These are phyloP conservation scores for Hypomecis punctinalis DNA, from an alignment of 2,888 invertebrate species.

Conservation along the genomic window DNA sequence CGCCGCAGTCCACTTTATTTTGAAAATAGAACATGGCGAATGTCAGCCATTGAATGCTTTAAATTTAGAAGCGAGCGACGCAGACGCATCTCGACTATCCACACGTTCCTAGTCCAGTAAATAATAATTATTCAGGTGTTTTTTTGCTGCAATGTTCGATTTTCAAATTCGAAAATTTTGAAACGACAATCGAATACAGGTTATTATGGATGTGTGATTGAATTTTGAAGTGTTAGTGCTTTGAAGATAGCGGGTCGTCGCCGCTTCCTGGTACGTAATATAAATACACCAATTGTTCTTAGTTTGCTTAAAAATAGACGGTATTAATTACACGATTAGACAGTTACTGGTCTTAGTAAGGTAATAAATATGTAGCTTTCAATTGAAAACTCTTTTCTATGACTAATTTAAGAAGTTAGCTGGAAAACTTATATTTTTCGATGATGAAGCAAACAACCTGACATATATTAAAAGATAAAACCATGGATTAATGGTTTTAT, in stretches of 20 bases:
- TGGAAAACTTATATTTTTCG: no score
- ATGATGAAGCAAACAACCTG: no score
- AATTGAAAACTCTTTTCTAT: no score
- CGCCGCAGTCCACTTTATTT: constrained; percentile 34
- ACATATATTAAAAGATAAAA: no score
- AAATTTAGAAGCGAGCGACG: constrained; percentile 33
- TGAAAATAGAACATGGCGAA: constrained; percentile 44
- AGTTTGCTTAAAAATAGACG: constrained; percentile 14
- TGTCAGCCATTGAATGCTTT: constrained; percentile 39
- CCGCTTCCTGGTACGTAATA: constrained; percentile 19
- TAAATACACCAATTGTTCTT: constrained; percentile 10
- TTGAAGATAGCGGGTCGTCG: background rate
- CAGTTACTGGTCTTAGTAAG: no score
- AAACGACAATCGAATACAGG: background rate
- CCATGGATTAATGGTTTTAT: no score
- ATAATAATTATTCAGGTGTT: constrained; percentile 34
- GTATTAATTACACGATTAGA: constrained; percentile 13
- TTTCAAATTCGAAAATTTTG: background rate
- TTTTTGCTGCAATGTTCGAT: constrained; percentile 3
- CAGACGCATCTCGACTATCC: constrained; percentile 22
- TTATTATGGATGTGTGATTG: background rate
- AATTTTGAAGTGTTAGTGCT: background rate
- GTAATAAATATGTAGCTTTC: background rate
- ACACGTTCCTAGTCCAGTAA: constrained; percentile 19
- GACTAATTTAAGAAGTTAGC: no score